These are phyloP conservation scores for Conops quadrifasciatus DNA, from an alignment of 2,888 invertebrate genomes.

Conservation along the genomic window DNA sequence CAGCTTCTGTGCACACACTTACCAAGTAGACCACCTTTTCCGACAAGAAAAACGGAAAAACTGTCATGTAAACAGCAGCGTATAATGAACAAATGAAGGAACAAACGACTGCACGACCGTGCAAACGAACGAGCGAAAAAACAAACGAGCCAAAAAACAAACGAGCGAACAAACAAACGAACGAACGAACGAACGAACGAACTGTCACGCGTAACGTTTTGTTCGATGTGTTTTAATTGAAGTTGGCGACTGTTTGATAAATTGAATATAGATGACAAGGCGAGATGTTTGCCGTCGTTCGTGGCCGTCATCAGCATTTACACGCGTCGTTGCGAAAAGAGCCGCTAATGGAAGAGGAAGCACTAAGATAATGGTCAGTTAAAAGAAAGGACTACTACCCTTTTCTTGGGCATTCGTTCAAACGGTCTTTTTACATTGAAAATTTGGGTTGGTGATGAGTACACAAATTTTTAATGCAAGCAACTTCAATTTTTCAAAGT, in stretches of 20 bases:
- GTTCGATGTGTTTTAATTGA: constrained; percentile 41
- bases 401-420: too few species aligned
- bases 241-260: constrained; percentile 42
- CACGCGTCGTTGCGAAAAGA: not conserved
- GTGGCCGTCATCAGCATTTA: not conserved
- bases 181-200: not conserved
- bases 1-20: not conserved
- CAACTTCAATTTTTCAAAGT: too few species aligned
- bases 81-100: not conserved
- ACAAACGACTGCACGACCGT: not conserved
- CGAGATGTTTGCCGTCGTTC: not conserved
- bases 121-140: not conserved
- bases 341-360: not conserved
- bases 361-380: too few species aligned
- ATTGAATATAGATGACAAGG: constrained; percentile 44
- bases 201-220: constrained; percentile 11
- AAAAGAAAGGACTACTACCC: too few species aligned
- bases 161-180: not conserved
- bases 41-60: constrained; percentile 1
- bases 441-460: too few species aligned
- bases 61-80: not conserved
- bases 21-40: not conserved
- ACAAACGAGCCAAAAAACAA: not conserved
- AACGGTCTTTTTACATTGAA: too few species aligned
- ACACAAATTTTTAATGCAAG: too few species aligned